Base-by-base conservation (phyloP, 1,140 invertebrate species). In the Aphidius gifuensis region DNA sequence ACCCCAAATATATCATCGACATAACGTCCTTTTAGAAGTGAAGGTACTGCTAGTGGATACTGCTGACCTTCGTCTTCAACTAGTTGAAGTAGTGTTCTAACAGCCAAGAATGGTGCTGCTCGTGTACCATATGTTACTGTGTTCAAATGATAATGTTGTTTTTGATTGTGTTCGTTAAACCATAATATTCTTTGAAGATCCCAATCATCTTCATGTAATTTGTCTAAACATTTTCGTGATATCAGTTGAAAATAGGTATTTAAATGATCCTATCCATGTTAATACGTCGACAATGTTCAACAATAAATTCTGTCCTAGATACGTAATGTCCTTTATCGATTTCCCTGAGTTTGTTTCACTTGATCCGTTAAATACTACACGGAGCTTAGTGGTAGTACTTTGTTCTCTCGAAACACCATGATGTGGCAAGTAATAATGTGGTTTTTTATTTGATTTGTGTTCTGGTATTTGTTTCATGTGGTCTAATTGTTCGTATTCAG, bases 81-180 rank as follows among this genome's bases (percentile, higher is more conserved):
- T 8, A 79, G 57, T 64, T 79, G 69, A 45, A 64, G 60, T 7
- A 79, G 50, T 4, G 50, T 66, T 32, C 73, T 63, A 6, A 73
- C 63, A 1, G 77, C 73, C 9, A 74, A 48, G 44, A 47, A 64
- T 1, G 61, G 65, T 61, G 71, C 75, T 72, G 69, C 74, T 71
- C 75, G 73, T 68, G 80, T 71, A 71, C 76, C 75, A 54, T 73
- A 76, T 5, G 72, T 75, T 5, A 69, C 67, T 6, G 70, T 74
- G 9, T 64, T 71, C 39, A 75, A 60, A 50, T 65, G 9, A 53
- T 67, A 76, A 16, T n/a, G 45, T 6, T 46, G 43, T 51, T 65
- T 45, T 21, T 51, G 49, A 5, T 73, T 16, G 32, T 45, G 47
- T 3, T 54, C 45, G 50, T 40, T 39, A 64, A 9, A 51, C 75